These are phyloP conservation scores for Solenopsis invicta DNA, from an alignment of 1,140 invertebrate species.

Conservation along the genomic window DNA sequence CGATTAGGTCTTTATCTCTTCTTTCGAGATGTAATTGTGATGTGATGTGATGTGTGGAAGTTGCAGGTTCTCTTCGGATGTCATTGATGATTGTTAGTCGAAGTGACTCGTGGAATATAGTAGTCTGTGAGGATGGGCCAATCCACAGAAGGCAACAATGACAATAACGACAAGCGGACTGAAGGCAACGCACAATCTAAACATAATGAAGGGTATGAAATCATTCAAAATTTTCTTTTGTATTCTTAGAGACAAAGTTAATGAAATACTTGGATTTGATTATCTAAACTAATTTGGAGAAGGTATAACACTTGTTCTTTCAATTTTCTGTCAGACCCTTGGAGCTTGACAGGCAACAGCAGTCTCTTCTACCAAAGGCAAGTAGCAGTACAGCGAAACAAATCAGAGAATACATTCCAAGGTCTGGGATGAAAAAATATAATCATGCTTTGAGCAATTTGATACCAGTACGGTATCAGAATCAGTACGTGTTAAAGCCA, in stretches of 20 bases:
- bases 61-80: constrained; percentile 5
- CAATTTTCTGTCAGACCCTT: constrained; percentile 7
- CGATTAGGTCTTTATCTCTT: constrained; percentile 8
- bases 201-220: constrained; percentile 38
- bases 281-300: neutral
- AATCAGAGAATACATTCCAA: constrained; percentile 67
- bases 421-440: constrained; percentile 71
- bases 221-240: neutral
- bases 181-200: neutral
- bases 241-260: neutral
- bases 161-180: neutral
- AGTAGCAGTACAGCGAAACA: constrained; percentile 66
- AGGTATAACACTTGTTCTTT: constrained; percentile 6
- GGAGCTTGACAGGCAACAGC: constrained; percentile 23
- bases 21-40: neutral
- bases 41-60: neutral
- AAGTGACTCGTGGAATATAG: neutral
- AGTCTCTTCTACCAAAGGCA: constrained; percentile 68
- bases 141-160: neutral
- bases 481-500: constrained; percentile 70
- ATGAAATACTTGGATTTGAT: neutral
- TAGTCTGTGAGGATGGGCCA: constrained; percentile 11
- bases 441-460: constrained; percentile 77
- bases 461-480: constrained; percentile 74
- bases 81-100: neutral